phyloP scores from a whole-genome alignment of 1,140 invertebrate species.

The Trinorchestia longiramus region DNA sequence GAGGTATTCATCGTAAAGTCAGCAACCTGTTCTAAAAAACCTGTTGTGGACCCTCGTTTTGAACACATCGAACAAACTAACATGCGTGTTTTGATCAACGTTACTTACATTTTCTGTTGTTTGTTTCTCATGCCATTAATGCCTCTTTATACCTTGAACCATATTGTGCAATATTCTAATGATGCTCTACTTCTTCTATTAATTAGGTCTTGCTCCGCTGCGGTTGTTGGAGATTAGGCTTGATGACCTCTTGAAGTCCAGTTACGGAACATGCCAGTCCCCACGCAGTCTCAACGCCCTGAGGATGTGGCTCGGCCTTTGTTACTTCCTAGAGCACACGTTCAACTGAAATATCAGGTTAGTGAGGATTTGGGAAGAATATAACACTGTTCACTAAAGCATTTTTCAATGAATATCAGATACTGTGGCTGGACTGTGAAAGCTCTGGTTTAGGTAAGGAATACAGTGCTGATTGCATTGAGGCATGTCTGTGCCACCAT shows the following conservation, averaged over 20 bases:
- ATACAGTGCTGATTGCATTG: too few species aligned
- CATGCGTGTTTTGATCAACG: neutral
- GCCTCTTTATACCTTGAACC: neutral
- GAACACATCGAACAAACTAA: neutral
- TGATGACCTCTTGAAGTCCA: too few species aligned
- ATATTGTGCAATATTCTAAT: neutral
- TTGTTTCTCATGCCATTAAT: neutral
- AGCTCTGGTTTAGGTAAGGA: too few species aligned
- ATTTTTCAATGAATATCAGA: too few species aligned
- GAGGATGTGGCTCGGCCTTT: neutral
- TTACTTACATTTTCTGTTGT: neutral
- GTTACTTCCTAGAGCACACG: neutral
- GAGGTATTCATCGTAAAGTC: neutral
- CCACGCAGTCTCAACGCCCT: neutral
- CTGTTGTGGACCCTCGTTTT: neutral
- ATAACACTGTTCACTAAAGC: neutral
- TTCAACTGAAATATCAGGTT: neutral
- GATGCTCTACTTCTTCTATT: neutral
- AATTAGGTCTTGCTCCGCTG: neutral
- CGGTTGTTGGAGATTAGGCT: neutral
- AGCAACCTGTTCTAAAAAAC: neutral
- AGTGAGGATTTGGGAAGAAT: neutral
- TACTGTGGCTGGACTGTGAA: too few species aligned
- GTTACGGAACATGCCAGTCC: too few species aligned
- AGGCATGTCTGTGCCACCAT: too few species aligned